Evolutionary conservation across 2,113 vertebrate species (phyloP), one percentile per base, ranked within the genome.

Genomic region (Halcyon malimbica): DNA sequence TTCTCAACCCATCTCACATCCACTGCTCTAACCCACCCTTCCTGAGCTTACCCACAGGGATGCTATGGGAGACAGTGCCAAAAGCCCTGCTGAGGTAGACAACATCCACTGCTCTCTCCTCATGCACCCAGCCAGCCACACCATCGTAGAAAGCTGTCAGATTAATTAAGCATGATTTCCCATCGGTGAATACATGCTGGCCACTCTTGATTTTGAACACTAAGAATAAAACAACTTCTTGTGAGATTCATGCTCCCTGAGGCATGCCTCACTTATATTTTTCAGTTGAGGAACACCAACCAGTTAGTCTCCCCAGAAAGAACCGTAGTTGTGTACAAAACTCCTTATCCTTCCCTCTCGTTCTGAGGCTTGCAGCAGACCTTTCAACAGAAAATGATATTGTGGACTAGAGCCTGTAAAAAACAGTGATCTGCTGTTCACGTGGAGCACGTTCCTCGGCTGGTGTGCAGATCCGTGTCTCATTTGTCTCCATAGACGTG

Each of bases 401-500:
- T 70, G 37, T n/a, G 31, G 46, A 67, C n/a, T 8, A 46, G 7
- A 92, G 46, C 24, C 60, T 37, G 3, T 33, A 21, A 59, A 81
- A 90, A 42, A 1, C 4, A 35, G 80, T 65, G 48, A 11, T 68
- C 68, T 69, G 39, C 35, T 46, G 77, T 80, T 90, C 23, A 33
- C 44, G 44, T 24, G 16, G 15, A 56, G 42, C 1, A 0, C 41
- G 60, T 28, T 71, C 41, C 42, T 44, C 33, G 53, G 28, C 46
- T 37, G 26, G 2, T 16, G 13, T 35, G 62, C 23, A 73, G 48
- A 65, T 73, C 41, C 21, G 15, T 64, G 73, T 37, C 80, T 89
- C 51, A 5, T 12, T 71, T 39, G 13, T 4, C 18, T 78, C 81
- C 46, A 17, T 31, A 69, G 74, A 15, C 0, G 0, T 10, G 68